These are phyloP conservation scores for Phataginus tetradactyla DNA, from an alignment of 2,797 vertebrate genomes.

Conservation along the genomic window DNA sequence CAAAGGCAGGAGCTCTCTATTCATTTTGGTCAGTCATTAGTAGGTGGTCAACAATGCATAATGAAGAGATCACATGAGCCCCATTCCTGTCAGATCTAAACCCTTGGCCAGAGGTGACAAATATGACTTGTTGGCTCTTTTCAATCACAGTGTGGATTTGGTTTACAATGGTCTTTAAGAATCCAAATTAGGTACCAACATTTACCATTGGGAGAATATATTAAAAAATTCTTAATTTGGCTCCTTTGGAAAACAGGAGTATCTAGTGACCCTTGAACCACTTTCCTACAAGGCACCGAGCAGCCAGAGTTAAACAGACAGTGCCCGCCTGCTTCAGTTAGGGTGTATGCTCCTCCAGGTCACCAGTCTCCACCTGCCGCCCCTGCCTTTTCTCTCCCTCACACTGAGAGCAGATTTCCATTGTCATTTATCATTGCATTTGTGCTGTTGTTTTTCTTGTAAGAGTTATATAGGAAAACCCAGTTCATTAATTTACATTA, in stretches of 20 bases:
- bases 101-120: constrained; percentile 1
- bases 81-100: neutral
- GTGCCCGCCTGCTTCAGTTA: neutral
- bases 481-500: neutral
- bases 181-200: constrained; percentile 13
- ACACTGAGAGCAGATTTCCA: neutral
- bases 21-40: neutral
- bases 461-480: neutral
- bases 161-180: neutral
- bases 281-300: neutral
- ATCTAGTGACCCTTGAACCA: neutral
- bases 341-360: neutral
- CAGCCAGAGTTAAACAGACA: neutral
- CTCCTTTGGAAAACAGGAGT: neutral
- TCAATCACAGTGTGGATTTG: neutral
- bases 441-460: neutral
- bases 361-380: neutral
- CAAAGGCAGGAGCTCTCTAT: neutral
- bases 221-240: neutral
- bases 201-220: neutral
- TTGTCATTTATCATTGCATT: neutral
- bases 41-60: neutral
- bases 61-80: neutral
- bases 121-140: neutral
- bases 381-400: neutral